Evolutionary conservation across 2,113 vertebrate genomes (phyloP).

Genomic region (Cynocephalus volans): DNA sequence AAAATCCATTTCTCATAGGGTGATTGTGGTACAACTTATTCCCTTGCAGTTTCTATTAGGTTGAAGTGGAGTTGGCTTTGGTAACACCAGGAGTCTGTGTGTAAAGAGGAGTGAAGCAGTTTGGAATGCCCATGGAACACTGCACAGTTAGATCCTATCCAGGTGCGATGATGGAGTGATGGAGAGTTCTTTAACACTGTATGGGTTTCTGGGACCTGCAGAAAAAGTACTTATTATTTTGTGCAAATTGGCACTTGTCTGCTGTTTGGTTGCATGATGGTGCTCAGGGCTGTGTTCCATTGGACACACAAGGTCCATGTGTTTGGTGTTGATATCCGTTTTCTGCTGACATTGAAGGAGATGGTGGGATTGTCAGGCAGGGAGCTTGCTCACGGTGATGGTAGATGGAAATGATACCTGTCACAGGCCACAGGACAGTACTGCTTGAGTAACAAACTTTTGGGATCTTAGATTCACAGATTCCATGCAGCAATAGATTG

Average conservation of each 20-base stretch:
- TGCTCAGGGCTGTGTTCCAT: background rate
- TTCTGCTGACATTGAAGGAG: background rate
- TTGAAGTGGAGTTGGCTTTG: background rate
- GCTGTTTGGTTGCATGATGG: background rate
- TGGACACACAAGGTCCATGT: background rate
- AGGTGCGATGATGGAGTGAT: background rate
- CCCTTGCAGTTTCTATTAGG: background rate
- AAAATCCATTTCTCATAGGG: background rate
- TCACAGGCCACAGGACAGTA: background rate
- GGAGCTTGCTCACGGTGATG: fast-evolving
- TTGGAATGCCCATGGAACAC: background rate
- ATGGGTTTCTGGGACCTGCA: fast-evolving
- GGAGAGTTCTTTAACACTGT: background rate
- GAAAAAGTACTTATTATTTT: background rate
- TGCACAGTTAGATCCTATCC: background rate
- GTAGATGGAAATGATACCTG: fast-evolving
- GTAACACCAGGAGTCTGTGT: fast-evolving
- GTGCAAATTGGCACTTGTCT: background rate
- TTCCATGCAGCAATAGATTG: no score
- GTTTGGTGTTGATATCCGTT: no score
- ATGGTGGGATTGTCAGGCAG: fast-evolving
- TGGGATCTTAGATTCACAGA: background rate
- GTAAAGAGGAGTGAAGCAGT: fast-evolving
- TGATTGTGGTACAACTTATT: background rate
- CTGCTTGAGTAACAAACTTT: background rate